Evolutionary conservation across 2,888 invertebrate genomes (phyloP), one percentile per base, ranked within the genome.

Genomic region (Drosophila barbarae): DNA sequence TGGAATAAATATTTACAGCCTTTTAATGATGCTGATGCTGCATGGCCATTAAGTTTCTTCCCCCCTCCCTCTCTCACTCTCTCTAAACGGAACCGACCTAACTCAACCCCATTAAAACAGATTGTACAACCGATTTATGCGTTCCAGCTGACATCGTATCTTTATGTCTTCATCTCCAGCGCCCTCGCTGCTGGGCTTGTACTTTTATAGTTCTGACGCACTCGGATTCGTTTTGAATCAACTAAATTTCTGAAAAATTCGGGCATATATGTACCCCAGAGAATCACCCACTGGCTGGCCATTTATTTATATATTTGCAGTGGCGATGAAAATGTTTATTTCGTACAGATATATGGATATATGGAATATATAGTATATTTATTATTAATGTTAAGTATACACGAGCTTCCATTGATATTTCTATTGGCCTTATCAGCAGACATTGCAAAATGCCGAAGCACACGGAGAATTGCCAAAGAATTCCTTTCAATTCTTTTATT

Each of bases 361-460:
- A 63, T 35, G 10, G 13, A 50, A 23, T 10, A 15, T 10, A 34
- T 39, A 3, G 15, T 59, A 23, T 10, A 15, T 10, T 26, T 39
- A 3, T 15, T 59, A 49, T 13, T 26, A 18, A 47, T 41, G n/a
- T 18, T 26, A 34, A 34, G 68, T 58, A 58, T 57, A 67, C 58
- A 51, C 68, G 30, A 44, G 52, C 63, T 44, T 28, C 35, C 64
- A 63, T 64, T 63, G 61, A 63, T 63, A 63, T 63, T 42, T 60
- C 36, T 52, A 63, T 63, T n/a, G 63, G 8, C 7, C 64, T 52
- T 63, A 64, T 63, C 63, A 63, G 64, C 41, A 32, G 52, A 42
- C 51, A 35, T 30, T 52, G 36, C 36, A 28, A 28, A 55, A 36
- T 35, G 3, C 18, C 41, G 12, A 56, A 56, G 39, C 21, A n/a